Base-by-base conservation (phyloP, 2,113 vertebrate genomes). In the Papio anubis region DNA sequence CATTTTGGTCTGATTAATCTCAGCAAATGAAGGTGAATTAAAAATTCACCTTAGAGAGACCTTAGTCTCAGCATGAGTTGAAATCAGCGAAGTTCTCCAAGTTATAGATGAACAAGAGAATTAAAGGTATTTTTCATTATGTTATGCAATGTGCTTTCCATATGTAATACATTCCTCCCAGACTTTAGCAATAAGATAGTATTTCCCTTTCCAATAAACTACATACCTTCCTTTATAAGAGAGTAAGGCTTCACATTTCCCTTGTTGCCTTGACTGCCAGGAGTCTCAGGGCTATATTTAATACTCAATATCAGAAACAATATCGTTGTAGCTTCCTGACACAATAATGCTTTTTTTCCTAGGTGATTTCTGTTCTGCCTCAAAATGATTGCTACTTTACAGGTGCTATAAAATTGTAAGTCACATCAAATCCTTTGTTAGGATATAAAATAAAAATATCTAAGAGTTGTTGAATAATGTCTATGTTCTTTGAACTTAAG, bases 281-380 rank as follows among this genome's bases (percentile, higher is more conserved):
- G 92, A 88, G 72, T 87, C 95, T 93, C 55, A 83, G 80, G 18
- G 30, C 8, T 90, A 20, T 97, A 35, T 59, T 94, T 96, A 57
- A 55, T 18, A 87, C 20, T 80, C 27, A 68, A 5, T 88, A 73
- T 95, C 83, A 92, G 48, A 87, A 92, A 89, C 32, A 83, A 17
- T 79, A 52, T 73, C n/a, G 64, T 81, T 92, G 40, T 80, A 86
- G 27, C n/a, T 88, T 97, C 14, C 48, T 86, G 79, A 16, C 25
- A 92, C 13, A 66, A 88, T 86, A 64, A 85, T 48, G 45, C 40
- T 21, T 72, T 64, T 35, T 35, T 48, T 55, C 50, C 21, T 89
- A 64, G 55, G 55, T 50, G 50, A 79, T 94, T 90, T 97, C 64
- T 95, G 30, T 35, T 89, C 27, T 88, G 30, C 38, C 40, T 96